Conservation (phyloP, 1,140 invertebrate species). For the Drosophila albomicans region DNA sequence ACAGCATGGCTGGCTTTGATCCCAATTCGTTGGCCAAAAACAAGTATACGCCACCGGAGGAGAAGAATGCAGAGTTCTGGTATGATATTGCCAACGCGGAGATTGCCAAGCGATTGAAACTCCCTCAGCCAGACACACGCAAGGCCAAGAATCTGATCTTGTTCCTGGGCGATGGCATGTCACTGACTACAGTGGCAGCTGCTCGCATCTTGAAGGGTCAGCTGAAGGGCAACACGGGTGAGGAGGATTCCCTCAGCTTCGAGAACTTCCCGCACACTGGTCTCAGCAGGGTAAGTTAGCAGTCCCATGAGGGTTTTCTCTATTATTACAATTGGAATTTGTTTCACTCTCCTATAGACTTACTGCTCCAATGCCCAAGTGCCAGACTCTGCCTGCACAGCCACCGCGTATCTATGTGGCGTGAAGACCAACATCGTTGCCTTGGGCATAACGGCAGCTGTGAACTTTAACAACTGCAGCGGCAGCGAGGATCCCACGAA, state of each 20-base stretch:
- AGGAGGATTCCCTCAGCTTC: conserved; percentile 89
- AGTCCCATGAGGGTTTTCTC: neutral
- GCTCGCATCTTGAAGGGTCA: conserved; percentile 90
- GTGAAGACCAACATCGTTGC: conserved; percentile 90
- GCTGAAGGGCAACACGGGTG: conserved; percentile 86
- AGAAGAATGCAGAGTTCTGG: conserved; percentile 71
- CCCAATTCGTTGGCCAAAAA: conserved; percentile 43
- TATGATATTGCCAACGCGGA: conserved; percentile 59
- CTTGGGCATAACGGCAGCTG: conserved; percentile 88
- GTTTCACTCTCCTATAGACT: conserved; percentile 46
- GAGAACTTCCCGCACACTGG: conserved; percentile 91
- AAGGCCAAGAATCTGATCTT: conserved; percentile 90
- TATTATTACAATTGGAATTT: neutral
- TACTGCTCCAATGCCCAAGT: conserved; percentile 92
- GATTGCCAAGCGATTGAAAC: conserved; percentile 52
- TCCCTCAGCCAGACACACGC: conserved; percentile 19
- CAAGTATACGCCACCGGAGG: conserved; percentile 63
- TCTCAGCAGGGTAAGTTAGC: conserved; percentile 86
- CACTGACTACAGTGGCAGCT: conserved; percentile 89
- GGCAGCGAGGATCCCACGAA: conserved; percentile 86
- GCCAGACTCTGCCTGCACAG: conserved; percentile 91
- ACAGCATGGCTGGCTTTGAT: conserved; percentile 1
- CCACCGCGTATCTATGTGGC: conserved; percentile 90
- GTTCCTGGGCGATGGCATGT: conserved; percentile 93
- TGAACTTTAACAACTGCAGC: conserved; percentile 88